phyloP scores from a whole-genome alignment of 2,888 invertebrate species.

The Spilarctia lutea region DNA sequence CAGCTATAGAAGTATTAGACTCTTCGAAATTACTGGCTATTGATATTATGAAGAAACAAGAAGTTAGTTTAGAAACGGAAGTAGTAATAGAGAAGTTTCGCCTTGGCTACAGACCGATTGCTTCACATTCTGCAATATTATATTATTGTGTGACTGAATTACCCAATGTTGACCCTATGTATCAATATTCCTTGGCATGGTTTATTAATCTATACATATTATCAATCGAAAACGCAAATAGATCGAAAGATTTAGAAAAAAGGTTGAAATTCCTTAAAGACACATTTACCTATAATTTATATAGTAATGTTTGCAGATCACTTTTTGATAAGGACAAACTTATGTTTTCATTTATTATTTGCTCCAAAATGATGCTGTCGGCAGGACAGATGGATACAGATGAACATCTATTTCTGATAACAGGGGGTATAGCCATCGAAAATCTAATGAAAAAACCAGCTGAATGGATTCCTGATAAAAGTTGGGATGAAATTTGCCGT shows the following conservation, averaged over 20 bases:
- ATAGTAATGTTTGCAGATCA: constrained; percentile 93
- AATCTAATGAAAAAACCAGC: constrained; percentile 88
- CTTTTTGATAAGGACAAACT: constrained; percentile 95
- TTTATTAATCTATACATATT: constrained; percentile 93
- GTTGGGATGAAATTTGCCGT: constrained; percentile 93
- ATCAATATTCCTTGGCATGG: constrained; percentile 95
- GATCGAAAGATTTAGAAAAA: constrained; percentile 90
- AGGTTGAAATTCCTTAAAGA: constrained; percentile 90
- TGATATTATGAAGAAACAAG: constrained; percentile 94
- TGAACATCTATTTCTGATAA: constrained; percentile 90
- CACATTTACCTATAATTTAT: constrained; percentile 93
- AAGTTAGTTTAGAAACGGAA: constrained; percentile 92
- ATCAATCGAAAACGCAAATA: constrained; percentile 92
- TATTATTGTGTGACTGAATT: constrained; percentile 94
- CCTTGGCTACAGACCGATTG: constrained; percentile 91
- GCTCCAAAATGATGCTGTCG: constrained; percentile 89
- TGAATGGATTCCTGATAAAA: constrained; percentile 90
- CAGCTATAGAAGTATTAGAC: constrained; percentile 94
- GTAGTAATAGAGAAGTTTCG: constrained; percentile 92
- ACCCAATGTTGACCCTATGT: constrained; percentile 95
- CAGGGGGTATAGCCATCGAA: constrained; percentile 91
- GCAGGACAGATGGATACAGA: constrained; percentile 86
- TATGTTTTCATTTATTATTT: constrained; percentile 93
- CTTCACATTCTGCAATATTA: constrained; percentile 92
- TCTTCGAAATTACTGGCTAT: constrained; percentile 93